phyloP scores from a whole-genome alignment of 1,140 invertebrate species.

The Polypedilum vanderplanki region DNA sequence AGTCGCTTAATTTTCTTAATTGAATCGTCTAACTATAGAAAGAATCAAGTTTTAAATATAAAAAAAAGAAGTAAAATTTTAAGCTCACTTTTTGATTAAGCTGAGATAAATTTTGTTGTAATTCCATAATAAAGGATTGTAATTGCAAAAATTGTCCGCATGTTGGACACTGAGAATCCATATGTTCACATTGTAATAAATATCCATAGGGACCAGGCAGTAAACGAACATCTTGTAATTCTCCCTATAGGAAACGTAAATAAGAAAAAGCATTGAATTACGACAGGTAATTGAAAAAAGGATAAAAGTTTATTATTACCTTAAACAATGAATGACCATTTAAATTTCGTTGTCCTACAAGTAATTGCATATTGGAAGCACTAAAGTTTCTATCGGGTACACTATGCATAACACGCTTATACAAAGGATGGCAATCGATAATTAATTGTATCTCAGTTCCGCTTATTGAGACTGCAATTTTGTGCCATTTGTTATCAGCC shows the following conservation, averaged over 20 bases:
- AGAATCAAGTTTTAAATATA: background rate
- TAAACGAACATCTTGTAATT: conserved; percentile 78
- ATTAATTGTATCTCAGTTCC: conserved; percentile 73
- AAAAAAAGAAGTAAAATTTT: background rate
- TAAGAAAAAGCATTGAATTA: conserved; percentile 32
- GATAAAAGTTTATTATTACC: conserved; percentile 49
- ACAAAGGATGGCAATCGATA: conserved; percentile 79
- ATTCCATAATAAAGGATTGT: conserved; percentile 60
- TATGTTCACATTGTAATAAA: conserved; percentile 73
- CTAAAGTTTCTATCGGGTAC: conserved; percentile 69
- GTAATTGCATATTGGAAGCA: conserved; percentile 63
- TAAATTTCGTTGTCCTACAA: conserved; percentile 75
- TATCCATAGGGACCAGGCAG: conserved; percentile 78
- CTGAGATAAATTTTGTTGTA: conserved; percentile 53
- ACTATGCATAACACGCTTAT: conserved; percentile 53
- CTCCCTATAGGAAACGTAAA: conserved; percentile 55
- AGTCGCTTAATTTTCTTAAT: conserved; percentile 67
- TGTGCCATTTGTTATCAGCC: conserved; percentile 80
- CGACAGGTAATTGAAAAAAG: background rate
- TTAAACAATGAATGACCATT: conserved; percentile 79
- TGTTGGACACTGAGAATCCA: conserved; percentile 80
- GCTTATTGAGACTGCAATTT: conserved; percentile 72
- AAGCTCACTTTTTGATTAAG: conserved; percentile 52
- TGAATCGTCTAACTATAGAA: conserved; percentile 63
- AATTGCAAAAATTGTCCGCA: conserved; percentile 80